Percentiles rank a stretch among this genome's conserved stretches.
Evolutionary conservation across 2,113 vertebrate species (phyloP).

Genomic region (Mesembrinibis cayennensis): DNA sequence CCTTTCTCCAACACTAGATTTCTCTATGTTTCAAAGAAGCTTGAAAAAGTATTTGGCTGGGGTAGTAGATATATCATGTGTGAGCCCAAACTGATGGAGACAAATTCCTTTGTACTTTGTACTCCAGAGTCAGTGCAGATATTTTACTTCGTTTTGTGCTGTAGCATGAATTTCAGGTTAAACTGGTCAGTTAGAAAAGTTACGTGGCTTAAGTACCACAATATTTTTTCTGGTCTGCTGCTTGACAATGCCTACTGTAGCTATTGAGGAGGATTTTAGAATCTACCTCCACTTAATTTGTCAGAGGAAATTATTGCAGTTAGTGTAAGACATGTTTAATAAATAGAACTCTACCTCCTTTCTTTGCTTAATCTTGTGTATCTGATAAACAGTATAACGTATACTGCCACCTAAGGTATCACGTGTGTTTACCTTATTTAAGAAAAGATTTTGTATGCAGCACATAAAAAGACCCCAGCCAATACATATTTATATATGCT

Average conservation of each 20-base stretch:
- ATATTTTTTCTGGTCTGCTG: background rate
- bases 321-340: background rate
- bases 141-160: background rate
- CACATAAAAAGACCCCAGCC: background rate
- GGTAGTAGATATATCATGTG: background rate
- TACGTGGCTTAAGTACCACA: background rate
- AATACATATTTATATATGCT: background rate
- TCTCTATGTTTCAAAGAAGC: background rate
- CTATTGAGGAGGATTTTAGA: background rate
- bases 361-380: background rate
- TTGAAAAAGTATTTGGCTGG: background rate
- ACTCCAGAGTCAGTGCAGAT: background rate
- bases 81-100: background rate
- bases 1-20: background rate
- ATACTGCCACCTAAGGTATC: background rate
- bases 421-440: background rate
- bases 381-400: background rate
- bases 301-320: background rate
- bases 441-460: background rate
- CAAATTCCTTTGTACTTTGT: background rate
- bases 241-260: background rate
- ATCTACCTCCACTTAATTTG: background rate
- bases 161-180: background rate
- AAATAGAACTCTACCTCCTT: background rate
- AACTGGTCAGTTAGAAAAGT: background rate